A percentile compares a stretch with the other conserved stretches of the same genome.
phyloP scores from a whole-genome alignment of 2,888 invertebrate genomes.

The Celastrina argiolus region DNA sequence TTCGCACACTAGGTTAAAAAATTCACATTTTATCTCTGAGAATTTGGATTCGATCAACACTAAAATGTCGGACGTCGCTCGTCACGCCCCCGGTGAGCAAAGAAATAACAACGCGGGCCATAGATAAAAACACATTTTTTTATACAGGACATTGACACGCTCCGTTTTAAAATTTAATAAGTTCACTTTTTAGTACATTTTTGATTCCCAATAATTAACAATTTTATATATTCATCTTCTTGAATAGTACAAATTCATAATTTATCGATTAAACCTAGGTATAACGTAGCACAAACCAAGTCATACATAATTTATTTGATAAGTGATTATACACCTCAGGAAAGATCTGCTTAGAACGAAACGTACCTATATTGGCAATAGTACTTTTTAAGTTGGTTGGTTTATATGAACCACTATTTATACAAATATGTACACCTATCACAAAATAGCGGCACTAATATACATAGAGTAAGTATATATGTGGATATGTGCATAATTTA shows the following conservation, averaged over 20 bases:
- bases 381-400: conserved; percentile 54
- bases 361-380: conserved; percentile 51
- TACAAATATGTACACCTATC: conserved; percentile 46
- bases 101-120: conserved; percentile 37
- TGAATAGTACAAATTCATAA: not conserved
- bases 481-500: conserved; percentile 49
- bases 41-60: not conserved
- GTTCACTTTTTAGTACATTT: not conserved
- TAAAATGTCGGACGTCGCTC: not conserved
- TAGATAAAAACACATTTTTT: conserved; percentile 51
- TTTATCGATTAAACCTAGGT: not conserved
- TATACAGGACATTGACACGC: conserved; percentile 27
- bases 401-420: conserved; percentile 49
- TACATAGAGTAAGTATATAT: conserved; percentile 55
- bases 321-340: not conserved
- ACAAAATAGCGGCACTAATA: conserved; percentile 73
- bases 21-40: not conserved
- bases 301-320: not conserved
- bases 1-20: not conserved
- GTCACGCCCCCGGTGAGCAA: too few relatives aligned
- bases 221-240: not conserved
- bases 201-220: not conserved
- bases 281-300: not conserved
- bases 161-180: conserved; percentile 22
- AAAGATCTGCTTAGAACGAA: conserved; percentile 45